phyloP scores from a whole-genome alignment of 2,888 invertebrate species.

The Eutolmus rufibarbis region DNA sequence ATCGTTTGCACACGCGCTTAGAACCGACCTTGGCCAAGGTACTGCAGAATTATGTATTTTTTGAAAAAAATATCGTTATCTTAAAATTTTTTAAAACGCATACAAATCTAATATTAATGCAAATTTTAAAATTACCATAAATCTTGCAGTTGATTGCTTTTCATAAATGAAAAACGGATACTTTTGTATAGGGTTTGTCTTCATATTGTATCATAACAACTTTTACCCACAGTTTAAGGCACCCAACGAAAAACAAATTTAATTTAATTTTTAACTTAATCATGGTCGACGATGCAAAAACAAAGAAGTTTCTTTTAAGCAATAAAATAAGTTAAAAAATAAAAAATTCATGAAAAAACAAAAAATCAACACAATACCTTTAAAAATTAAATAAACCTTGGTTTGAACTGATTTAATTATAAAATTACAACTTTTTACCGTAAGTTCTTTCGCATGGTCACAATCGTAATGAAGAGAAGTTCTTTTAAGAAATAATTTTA shows the following conservation, averaged over 20 bases:
- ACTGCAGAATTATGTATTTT: not conserved
- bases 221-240: not conserved
- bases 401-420: no score
- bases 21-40: not conserved
- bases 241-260: not conserved
- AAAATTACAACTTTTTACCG: no score
- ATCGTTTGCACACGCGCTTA: not conserved
- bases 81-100: not conserved
- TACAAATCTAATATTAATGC: not conserved
- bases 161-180: not conserved
- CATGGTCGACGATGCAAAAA: no score
- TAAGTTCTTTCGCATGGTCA: no score
- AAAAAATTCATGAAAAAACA: no score
- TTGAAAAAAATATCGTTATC: not conserved
- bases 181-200: not conserved
- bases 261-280: no score
- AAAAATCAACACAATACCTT: no score
- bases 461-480: no score
- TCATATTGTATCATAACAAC: not conserved
- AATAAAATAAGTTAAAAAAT: no score
- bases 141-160: not conserved
- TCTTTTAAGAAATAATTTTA: no score
- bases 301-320: no score
- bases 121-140: not conserved
- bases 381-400: no score